phyloP scores from a whole-genome alignment of 2,888 invertebrate species.

The Himalopsyche tibetana region DNA sequence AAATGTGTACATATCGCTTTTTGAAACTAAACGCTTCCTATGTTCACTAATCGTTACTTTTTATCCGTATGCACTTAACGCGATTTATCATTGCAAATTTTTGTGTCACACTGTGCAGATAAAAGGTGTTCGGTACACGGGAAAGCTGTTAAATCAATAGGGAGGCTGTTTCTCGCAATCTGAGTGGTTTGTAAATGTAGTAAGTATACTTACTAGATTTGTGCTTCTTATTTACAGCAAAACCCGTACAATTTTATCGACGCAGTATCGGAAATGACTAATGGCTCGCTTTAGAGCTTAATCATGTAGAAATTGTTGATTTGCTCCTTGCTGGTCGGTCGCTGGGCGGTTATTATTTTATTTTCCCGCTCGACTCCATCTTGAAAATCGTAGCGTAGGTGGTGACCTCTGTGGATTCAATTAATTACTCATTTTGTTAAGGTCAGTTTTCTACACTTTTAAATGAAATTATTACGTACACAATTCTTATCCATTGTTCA shows the following conservation, averaged over 20 bases:
- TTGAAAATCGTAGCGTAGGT: slow-evolving; percentile 11
- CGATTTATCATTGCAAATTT: background rate
- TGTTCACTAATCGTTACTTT: no score
- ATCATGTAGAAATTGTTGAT: slow-evolving; percentile 34
- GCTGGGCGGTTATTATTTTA: slow-evolving; percentile 16
- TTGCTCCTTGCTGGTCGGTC: slow-evolving; percentile 2
- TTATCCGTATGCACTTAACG: no score
- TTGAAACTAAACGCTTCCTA: no score
- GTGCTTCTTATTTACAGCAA: slow-evolving; percentile 10
- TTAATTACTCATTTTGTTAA: background rate
- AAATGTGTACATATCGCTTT: no score
- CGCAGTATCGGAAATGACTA: slow-evolving; percentile 34
- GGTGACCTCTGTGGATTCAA: slow-evolving; percentile 8
- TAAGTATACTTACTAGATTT: slow-evolving; percentile 4
- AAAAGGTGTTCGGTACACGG: slow-evolving; percentile 26
- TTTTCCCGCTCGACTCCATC: slow-evolving; percentile 3
- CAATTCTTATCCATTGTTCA: no score
- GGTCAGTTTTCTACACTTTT: no score
- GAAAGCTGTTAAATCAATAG: slow-evolving; percentile 34
- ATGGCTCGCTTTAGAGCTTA: slow-evolving; percentile 30
- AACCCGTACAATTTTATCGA: slow-evolving; percentile 5
- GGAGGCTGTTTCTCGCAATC: background rate
- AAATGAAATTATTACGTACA: no score
- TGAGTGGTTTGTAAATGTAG: slow-evolving; percentile 27
- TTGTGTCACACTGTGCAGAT: slow-evolving; percentile 20